Conservation (phyloP, 2,888 invertebrate genomes). For the Euphydryas editha region DNA sequence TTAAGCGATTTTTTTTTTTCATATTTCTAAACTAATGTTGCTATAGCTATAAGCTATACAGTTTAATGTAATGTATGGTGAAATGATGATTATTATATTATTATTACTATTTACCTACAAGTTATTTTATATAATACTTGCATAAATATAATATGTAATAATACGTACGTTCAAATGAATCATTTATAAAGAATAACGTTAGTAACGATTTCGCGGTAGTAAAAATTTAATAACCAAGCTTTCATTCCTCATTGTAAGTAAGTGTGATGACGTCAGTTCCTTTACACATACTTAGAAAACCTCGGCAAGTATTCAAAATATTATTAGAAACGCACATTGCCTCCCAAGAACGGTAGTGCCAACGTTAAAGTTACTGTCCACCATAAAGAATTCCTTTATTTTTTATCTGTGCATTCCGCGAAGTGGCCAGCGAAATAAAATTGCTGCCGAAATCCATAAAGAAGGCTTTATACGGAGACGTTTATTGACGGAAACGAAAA, state of each 20-base stretch:
- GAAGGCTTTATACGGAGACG: slow-evolving; percentile 59
- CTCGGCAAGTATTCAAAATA: slow-evolving; percentile 35
- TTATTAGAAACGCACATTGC: slow-evolving; percentile 36
- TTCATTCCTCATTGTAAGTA: slow-evolving; percentile 18
- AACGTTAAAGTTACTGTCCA: slow-evolving; percentile 49
- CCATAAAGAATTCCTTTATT: slow-evolving; percentile 47
- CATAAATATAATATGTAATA: background rate
- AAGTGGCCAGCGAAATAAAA: slow-evolving; percentile 66
- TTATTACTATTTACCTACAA: background rate
- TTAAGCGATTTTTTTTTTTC: background rate
- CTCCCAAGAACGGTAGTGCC: slow-evolving; percentile 46
- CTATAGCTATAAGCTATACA: background rate
- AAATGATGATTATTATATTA: background rate
- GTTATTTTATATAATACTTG: background rate
- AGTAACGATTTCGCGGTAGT: slow-evolving; percentile 10
- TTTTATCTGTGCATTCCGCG: slow-evolving; percentile 59
- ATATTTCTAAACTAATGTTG: background rate
- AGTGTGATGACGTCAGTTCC: slow-evolving; percentile 33
- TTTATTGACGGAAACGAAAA: slow-evolving; percentile 68
- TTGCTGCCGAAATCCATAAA: slow-evolving; percentile 79
- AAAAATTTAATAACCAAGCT: slow-evolving; percentile 22
- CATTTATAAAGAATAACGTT: slow-evolving; percentile 6
- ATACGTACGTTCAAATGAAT: background rate
- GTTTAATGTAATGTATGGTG: background rate
- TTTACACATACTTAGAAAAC: slow-evolving; percentile 35